Percentiles rank a stretch among this genome's conserved stretches.
phyloP scores from a whole-genome alignment of 2,797 vertebrate species.

The Galago senegalensis region DNA sequence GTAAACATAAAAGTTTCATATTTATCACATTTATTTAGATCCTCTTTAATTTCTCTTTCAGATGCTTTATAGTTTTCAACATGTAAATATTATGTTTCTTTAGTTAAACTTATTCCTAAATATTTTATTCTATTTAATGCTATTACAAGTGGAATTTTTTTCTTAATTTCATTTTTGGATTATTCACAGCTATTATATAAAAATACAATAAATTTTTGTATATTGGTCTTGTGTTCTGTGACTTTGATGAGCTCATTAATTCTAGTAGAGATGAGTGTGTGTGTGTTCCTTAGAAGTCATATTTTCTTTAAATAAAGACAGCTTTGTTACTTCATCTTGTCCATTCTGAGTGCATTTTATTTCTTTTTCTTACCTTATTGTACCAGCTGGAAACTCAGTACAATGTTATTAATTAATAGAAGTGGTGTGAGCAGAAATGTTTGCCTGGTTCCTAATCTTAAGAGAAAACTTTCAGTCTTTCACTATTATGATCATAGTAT shows the following conservation, averaged over 20 bases:
- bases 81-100: background rate
- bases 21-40: background rate
- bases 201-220: background rate
- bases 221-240: background rate
- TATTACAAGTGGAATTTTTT: background rate
- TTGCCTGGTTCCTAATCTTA: background rate
- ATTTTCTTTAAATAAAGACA: background rate
- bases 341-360: background rate
- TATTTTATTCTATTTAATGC: background rate
- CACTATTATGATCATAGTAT: background rate
- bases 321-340: conserved; percentile 29
- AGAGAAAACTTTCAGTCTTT: background rate
- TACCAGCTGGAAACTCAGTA: background rate
- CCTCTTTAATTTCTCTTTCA: conserved; percentile 32
- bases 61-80: background rate
- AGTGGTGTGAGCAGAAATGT: background rate
- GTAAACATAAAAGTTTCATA: conserved; percentile 6
- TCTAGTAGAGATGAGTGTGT: background rate
- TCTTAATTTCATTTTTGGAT: background rate
- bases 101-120: background rate
- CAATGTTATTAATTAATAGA: background rate
- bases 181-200: background rate
- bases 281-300: background rate
- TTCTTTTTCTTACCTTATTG: background rate
- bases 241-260: conserved; percentile 1